Percentiles rank a stretch among this genome's conserved stretches.
Evolutionary conservation across 2,113 vertebrate species (phyloP).

Genomic region (Glaucidium brasilianum): DNA sequence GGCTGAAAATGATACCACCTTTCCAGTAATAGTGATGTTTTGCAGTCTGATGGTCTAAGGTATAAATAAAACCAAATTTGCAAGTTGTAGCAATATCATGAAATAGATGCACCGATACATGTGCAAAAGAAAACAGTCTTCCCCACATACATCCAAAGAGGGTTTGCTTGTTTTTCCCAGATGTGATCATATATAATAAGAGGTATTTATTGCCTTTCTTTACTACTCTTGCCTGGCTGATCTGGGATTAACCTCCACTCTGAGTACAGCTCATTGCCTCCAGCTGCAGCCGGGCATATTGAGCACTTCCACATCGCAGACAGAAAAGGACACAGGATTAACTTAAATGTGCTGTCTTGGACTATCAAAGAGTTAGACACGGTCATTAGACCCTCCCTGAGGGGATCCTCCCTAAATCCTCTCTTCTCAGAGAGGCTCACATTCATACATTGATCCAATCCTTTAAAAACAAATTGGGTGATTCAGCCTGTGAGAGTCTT

Average conservation of each 20-base stretch:
- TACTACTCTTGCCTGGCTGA: background rate
- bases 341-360: background rate
- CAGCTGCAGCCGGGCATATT: background rate
- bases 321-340: background rate
- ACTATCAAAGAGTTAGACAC: background rate
- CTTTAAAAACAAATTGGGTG: background rate
- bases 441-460: background rate
- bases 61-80: background rate
- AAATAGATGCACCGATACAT: too few species aligned
- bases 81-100: background rate
- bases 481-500: background rate
- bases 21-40: background rate
- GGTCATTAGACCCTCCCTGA: background rate
- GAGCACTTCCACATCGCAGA: background rate
- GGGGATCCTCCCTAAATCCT: background rate
- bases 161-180: background rate
- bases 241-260: background rate
- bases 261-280: background rate
- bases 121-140: background rate
- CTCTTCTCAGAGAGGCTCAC: background rate
- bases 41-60: background rate
- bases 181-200: background rate
- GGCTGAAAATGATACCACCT: background rate
- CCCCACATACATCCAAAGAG: fast-evolving
- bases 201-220: background rate